phyloP scores from a whole-genome alignment of 2,113 vertebrate species.

The Perognathus longimembris region DNA sequence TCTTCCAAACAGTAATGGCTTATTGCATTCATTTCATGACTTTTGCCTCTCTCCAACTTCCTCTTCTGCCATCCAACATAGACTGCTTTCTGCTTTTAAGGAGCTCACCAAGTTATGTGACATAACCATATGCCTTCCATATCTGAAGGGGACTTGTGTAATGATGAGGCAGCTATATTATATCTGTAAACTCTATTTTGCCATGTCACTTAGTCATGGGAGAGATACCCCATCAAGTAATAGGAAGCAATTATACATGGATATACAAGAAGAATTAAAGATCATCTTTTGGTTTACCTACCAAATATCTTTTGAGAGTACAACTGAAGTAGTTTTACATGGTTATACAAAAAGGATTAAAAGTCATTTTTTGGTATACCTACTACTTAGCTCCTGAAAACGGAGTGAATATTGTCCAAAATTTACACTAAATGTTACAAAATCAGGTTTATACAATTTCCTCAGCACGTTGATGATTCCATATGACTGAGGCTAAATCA shows the following conservation, averaged over 20 bases:
- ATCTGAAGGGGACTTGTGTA: neutral
- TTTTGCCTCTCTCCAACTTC: neutral
- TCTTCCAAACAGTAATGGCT: neutral
- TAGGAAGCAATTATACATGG: neutral
- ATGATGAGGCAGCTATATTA: neutral
- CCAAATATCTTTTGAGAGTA: neutral
- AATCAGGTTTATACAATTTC: neutral
- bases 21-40: neutral
- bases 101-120: neutral
- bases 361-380: neutral
- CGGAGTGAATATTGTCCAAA: neutral
- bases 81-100: constrained; percentile 24
- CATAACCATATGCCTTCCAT: neutral
- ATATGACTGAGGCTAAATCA: neutral
- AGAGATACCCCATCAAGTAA: neutral
- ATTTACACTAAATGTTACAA: neutral
- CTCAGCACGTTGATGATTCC: neutral
- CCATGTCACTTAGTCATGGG: neutral
- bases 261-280: neutral
- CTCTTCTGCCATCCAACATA: neutral
- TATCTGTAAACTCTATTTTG: neutral
- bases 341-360: neutral
- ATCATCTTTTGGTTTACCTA: neutral
- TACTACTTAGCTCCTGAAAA: neutral
- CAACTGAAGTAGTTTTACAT: neutral